Conservation (phyloP, 2,113 vertebrate species). For the Struthidea cinerea region DNA sequence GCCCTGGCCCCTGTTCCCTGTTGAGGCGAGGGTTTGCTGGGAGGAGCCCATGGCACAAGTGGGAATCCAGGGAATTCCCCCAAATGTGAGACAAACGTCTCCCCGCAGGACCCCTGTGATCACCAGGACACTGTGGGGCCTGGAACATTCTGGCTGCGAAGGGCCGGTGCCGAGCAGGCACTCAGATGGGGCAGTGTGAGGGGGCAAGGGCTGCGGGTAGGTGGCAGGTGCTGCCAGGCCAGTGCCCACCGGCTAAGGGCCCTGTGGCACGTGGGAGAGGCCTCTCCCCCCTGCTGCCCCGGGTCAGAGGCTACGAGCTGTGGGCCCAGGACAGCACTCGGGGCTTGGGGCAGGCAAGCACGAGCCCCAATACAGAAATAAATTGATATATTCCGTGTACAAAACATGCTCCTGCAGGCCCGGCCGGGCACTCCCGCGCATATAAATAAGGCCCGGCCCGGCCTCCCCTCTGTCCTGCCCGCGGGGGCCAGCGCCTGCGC, state of each 20-base stretch:
- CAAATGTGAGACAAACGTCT: fast-evolving
- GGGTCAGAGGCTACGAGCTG: fast-evolving
- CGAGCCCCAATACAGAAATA: not conserved
- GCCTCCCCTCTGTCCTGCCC: not conserved
- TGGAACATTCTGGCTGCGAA: fast-evolving
- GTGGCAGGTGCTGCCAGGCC: too few species aligned
- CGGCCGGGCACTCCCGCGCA: not conserved
- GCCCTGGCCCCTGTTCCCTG: not conserved
- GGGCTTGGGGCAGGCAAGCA: not conserved
- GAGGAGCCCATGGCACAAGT: not conserved
- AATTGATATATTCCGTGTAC: not conserved
- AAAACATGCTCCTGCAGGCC: slow-evolving; percentile 2
- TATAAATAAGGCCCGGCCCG: not conserved
- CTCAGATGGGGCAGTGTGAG: not conserved
- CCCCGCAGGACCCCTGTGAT: fast-evolving
- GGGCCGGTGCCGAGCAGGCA: not conserved
- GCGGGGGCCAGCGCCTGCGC: slow-evolving; percentile 4
- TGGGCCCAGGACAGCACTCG: fast-evolving
- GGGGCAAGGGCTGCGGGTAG: not conserved
- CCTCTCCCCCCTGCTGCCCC: not conserved
- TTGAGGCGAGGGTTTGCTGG: fast-evolving
- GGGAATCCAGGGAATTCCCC: not conserved
- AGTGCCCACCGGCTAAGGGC: not conserved
- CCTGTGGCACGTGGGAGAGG: too few species aligned
- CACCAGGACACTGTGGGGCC: fast-evolving